phyloP scores from a whole-genome alignment of 1,140 invertebrate species.

The Sesamia nonagrioides region DNA sequence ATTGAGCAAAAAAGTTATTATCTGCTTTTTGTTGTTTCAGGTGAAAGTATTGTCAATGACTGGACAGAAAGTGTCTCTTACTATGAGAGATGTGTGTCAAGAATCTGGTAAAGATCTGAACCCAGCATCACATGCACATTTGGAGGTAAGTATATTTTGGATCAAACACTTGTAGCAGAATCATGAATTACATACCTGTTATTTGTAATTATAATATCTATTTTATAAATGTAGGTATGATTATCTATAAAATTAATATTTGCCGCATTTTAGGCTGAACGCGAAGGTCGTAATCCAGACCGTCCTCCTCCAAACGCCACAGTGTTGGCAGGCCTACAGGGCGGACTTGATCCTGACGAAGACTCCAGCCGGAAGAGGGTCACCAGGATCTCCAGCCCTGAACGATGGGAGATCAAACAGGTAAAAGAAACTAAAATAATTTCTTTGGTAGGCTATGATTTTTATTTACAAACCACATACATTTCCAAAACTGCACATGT shows the following conservation, averaged over 20 bases:
- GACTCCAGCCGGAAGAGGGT: slow-evolving; percentile 93
- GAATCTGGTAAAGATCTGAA: slow-evolving; percentile 98
- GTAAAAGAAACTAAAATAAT: slow-evolving; percentile 58
- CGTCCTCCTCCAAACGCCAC: slow-evolving; percentile 90
- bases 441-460: neutral
- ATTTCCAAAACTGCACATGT: no score
- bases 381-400: slow-evolving; percentile 98
- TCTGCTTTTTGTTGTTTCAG: slow-evolving; percentile 64
- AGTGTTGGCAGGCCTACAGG: slow-evolving; percentile 90
- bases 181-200: no score
- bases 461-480: no score
- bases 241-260: neutral
- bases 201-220: no score
- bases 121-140: slow-evolving; percentile 91
- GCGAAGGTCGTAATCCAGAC: slow-evolving; percentile 95
- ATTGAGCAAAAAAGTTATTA: neutral
- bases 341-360: slow-evolving; percentile 92
- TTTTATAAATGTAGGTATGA: neutral
- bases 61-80: slow-evolving; percentile 98
- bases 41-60: slow-evolving; percentile 96
- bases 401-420: slow-evolving; percentile 96
- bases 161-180: no score
- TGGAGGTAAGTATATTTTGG: slow-evolving; percentile 71
- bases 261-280: slow-evolving; percentile 88
- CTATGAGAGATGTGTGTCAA: slow-evolving; percentile 99